phyloP scores from a whole-genome alignment of 1,140 invertebrate genomes.

The Phthorimaea operculella region DNA sequence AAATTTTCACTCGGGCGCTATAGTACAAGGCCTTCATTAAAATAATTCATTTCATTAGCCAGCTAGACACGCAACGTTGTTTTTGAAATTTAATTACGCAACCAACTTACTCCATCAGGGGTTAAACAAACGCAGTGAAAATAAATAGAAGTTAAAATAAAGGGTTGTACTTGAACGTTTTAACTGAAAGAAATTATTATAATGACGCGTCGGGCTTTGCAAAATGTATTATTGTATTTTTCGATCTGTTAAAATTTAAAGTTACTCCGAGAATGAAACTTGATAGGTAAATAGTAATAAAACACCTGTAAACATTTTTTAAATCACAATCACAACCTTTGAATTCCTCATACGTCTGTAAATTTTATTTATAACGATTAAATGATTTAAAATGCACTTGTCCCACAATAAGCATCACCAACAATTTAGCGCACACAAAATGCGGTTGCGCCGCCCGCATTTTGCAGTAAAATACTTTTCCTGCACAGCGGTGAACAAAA shows the following conservation, averaged over 20 bases:
- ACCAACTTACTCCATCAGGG: constrained; percentile 9
- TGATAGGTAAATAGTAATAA: too few relatives aligned
- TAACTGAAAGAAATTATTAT: neutral
- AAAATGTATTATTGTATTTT: neutral
- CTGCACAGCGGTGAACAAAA: neutral
- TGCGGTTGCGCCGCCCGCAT: neutral
- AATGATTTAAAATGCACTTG: too few relatives aligned
- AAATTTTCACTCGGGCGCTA: constrained; percentile 12
- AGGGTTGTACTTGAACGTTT: constrained; percentile 2
- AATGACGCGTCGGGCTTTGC: neutral
- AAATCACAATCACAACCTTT: too few relatives aligned
- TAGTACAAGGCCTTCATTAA: constrained; percentile 21
- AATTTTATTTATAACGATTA: too few relatives aligned
- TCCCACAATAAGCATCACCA: too few relatives aligned
- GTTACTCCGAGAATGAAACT: too few relatives aligned
- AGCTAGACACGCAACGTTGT: constrained; percentile 18
- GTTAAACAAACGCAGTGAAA: constrained; percentile 13
- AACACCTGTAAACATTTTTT: too few relatives aligned
- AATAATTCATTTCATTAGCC: constrained; percentile 27
- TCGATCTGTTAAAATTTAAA: too few relatives aligned
- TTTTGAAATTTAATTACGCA: constrained; percentile 19
- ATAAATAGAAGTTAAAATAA: constrained; percentile 14
- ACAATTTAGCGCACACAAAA: too few relatives aligned
- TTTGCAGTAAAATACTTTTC: constrained; percentile 1
- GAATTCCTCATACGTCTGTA: too few relatives aligned